Conservation (phyloP, 2,113 vertebrate genomes). For the Myocastor coypus region DNA sequence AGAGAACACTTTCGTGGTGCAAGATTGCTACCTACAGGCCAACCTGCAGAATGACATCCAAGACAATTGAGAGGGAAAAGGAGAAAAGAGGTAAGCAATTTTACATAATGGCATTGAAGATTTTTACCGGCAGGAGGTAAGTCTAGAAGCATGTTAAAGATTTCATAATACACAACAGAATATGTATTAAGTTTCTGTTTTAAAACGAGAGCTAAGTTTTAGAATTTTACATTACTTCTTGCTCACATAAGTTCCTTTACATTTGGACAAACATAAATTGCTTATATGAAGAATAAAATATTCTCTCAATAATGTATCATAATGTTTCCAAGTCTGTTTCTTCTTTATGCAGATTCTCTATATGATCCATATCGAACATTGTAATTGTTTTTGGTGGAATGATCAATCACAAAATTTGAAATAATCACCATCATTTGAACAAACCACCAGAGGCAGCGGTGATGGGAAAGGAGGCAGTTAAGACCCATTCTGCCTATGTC, state of each 20-base stretch:
- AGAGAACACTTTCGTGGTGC: conserved; percentile 75
- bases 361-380: not conserved
- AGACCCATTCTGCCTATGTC: not conserved
- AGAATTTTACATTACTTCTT: conserved; percentile 11
- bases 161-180: not conserved
- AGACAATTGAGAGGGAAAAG: not conserved
- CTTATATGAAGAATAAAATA: conserved; percentile 7
- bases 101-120: conserved; percentile 1
- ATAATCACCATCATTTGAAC: not conserved
- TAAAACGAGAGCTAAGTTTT: conserved; percentile 13
- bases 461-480: not conserved
- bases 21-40: conserved; percentile 88
- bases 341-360: not conserved
- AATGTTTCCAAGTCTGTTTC: not conserved
- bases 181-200: not conserved
- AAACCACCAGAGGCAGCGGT: not conserved
- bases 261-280: not conserved
- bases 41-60: conserved; percentile 75
- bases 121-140: not conserved
- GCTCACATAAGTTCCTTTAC: not conserved
- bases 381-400: not conserved
- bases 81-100: not conserved
- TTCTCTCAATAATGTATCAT: conserved; percentile 26
- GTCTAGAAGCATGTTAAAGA: conserved; percentile 9
- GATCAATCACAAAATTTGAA: not conserved